Evolutionary conservation across 2,113 vertebrate species (phyloP).

Genomic region (Centropus unirufus): DNA sequence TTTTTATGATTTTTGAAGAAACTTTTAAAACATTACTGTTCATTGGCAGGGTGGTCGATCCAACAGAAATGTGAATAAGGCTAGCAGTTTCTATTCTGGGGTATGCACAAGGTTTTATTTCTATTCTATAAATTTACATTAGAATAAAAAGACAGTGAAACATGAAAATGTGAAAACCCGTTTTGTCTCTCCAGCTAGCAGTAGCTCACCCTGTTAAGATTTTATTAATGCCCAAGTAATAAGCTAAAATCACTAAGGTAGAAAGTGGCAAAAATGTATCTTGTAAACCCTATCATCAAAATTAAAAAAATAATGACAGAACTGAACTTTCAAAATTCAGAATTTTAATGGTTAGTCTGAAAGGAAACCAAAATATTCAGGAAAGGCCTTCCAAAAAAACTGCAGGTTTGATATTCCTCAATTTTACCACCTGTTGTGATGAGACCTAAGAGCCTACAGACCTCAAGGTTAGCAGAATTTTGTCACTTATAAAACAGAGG

Average conservation of each 20-base stretch:
- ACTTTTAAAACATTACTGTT: conserved; percentile 84
- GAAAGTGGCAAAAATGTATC: not conserved
- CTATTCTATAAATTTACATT: not conserved
- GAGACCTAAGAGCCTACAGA: not conserved
- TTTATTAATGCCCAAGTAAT: not conserved
- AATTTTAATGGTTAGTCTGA: not conserved
- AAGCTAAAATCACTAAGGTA: not conserved
- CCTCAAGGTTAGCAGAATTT: not conserved
- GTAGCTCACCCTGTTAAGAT: not conserved
- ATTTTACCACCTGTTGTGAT: not conserved
- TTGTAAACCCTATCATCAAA: not conserved
- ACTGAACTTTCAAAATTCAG: not conserved
- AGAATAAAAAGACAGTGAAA: conserved; percentile 4
- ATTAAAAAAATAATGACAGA: not conserved
- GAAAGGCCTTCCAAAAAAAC: not conserved
- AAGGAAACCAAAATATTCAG: not conserved
- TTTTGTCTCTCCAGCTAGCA: not conserved
- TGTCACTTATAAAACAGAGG: not conserved
- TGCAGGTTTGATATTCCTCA: not conserved
- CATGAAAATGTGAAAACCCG: not conserved
- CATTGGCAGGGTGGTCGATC: conserved; percentile 89
- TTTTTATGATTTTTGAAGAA: conserved; percentile 92
- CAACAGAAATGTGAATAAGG: conserved; percentile 73
- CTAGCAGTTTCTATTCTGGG: not conserved
- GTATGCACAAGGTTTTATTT: not conserved